These are phyloP conservation scores for Caretta caretta DNA, from an alignment of 2,113 vertebrate genomes.

Conservation along the genomic window DNA sequence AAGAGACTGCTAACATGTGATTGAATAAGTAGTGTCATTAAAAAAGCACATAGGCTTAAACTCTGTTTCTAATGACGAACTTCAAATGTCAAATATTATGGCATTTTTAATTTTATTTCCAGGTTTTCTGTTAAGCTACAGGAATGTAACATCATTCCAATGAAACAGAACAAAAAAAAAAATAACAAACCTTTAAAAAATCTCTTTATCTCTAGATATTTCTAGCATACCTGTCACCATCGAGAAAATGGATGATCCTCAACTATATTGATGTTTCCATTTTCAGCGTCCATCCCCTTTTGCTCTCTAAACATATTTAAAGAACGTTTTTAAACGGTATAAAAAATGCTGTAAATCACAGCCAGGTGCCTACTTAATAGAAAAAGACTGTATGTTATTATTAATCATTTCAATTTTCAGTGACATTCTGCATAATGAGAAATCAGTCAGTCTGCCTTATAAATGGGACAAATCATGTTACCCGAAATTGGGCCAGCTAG, in stretches of 20 bases:
- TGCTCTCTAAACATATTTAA: neutral
- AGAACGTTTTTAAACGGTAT: neutral
- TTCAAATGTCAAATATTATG: conserved; percentile 24
- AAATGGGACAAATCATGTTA: neutral
- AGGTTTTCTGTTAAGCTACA: conserved; percentile 42
- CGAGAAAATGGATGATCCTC: neutral
- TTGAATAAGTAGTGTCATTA: conserved; percentile 47
- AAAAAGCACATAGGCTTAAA: conserved; percentile 56
- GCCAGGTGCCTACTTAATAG: neutral
- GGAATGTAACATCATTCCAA: conserved; percentile 2
- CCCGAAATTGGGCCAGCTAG: too few species aligned
- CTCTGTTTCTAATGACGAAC: conserved; percentile 52
- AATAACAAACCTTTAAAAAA: neutral
- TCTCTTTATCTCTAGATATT: accelerated
- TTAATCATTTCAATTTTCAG: neutral
- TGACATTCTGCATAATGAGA: neutral
- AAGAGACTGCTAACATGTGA: conserved; percentile 45
- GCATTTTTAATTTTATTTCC: conserved; percentile 44
- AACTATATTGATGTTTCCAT: neutral
- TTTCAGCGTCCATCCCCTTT: accelerated
- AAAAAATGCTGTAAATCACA: neutral
- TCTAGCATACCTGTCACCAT: neutral
- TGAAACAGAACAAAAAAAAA: neutral
- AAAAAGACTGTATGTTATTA: neutral
- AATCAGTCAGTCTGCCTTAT: neutral